These are phyloP conservation scores for Oriolus oriolus DNA, from an alignment of 2,113 vertebrate species.

Conservation along the genomic window DNA sequence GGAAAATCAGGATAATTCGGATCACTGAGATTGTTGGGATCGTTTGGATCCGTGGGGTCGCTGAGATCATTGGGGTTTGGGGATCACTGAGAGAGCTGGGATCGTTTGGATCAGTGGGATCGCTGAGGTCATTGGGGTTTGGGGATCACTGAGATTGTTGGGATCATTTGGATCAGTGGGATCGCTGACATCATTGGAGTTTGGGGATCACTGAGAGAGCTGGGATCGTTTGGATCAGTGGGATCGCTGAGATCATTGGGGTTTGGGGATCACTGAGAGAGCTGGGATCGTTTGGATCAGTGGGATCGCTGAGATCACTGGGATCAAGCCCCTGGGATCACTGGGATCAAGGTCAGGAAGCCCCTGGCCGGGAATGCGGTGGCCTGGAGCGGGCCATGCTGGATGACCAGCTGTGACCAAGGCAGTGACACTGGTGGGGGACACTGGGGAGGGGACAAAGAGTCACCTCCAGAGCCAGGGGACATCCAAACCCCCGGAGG, in stretches of 20 bases:
- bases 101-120: no score
- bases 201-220: no score
- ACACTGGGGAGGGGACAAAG: background rate
- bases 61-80: no score
- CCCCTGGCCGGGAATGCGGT: accelerated
- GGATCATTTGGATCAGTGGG: no score
- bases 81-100: no score
- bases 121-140: no score
- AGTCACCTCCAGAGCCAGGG: background rate
- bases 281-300: background rate
- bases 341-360: background rate
- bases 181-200: no score
- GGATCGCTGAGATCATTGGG: background rate
- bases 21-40: no score
- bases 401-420: background rate
- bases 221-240: accelerated
- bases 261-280: background rate
- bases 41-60: no score
- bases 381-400: accelerated
- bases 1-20: background rate
- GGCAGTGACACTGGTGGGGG: accelerated
- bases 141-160: no score
- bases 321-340: background rate
- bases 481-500: accelerated
- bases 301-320: background rate